phyloP scores from a whole-genome alignment of 2,113 vertebrate species.

The Leptodactylus fuscus region DNA sequence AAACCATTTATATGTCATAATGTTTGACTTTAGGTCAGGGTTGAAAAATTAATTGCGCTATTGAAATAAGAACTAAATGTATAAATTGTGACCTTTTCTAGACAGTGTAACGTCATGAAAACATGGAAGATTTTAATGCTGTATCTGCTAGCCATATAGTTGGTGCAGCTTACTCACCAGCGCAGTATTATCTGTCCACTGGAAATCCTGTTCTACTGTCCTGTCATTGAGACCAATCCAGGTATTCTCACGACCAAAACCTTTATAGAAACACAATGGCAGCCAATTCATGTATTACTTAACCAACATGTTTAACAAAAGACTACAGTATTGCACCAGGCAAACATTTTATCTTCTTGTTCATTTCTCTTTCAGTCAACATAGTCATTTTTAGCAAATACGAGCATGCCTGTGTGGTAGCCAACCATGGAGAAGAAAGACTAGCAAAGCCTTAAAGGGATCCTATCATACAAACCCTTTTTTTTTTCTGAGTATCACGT shows the following conservation, averaged over 20 bases:
- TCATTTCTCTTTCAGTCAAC: background rate
- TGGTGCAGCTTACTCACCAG: constrained; percentile 78
- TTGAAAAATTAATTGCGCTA: background rate
- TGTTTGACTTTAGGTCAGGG: background rate
- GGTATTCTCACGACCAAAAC: constrained; percentile 91
- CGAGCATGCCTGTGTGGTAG: background rate
- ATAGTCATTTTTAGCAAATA: background rate
- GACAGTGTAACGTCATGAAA: background rate
- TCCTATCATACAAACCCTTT: too few relatives aligned
- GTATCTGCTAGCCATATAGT: background rate
- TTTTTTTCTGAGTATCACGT: too few relatives aligned
- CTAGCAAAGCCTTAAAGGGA: background rate
- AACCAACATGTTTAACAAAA: background rate
- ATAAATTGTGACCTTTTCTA: background rate
- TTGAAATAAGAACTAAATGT: background rate
- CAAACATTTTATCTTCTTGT: background rate
- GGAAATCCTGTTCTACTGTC: constrained; percentile 96
- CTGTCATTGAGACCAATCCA: constrained; percentile 96
- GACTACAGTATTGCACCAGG: background rate
- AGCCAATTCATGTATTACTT: background rate
- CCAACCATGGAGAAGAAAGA: background rate
- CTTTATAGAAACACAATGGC: constrained; percentile 66
- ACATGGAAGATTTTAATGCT: background rate
- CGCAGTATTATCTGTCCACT: constrained; percentile 93
- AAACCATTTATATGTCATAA: background rate